Percentiles rank a stretch among this genome's conserved stretches.
Conservation (phyloP, 2,888 invertebrate genomes). For the Yponomeuta sedellus region DNA sequence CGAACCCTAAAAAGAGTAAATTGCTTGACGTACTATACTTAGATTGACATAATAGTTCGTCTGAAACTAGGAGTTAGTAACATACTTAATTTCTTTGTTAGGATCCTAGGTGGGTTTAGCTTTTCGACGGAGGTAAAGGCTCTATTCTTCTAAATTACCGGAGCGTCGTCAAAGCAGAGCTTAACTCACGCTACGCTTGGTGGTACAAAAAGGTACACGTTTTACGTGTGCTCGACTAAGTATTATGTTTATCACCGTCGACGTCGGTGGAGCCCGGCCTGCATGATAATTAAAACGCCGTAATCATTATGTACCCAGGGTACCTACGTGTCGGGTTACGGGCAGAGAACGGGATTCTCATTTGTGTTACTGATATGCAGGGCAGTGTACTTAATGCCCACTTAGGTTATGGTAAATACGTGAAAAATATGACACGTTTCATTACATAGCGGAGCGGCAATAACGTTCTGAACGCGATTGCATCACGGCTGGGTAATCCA, state of each 20-base stretch:
- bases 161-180: not conserved
- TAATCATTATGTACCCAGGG: constrained; percentile 11
- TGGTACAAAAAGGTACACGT: not conserved
- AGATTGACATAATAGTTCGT: too few relatives aligned
- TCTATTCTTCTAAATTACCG: not conserved
- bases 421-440: too few relatives aligned
- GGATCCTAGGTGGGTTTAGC: too few relatives aligned
- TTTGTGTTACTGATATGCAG: not conserved
- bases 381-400: not conserved
- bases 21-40: too few relatives aligned
- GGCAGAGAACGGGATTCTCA: not conserved
- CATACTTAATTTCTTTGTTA: too few relatives aligned
- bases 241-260: constrained; percentile 6
- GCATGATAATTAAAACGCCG: not conserved
- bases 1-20: too few relatives aligned
- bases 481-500: too few relatives aligned
- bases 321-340: not conserved
- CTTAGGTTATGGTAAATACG: not conserved
- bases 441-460: too few relatives aligned
- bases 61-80: too few relatives aligned
- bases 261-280: not conserved
- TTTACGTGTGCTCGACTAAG: not conserved
- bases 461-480: too few relatives aligned
- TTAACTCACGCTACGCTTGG: not conserved
- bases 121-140: too few relatives aligned